These are phyloP conservation scores for Nothura maculosa DNA, from an alignment of 2,797 vertebrate species.

Conservation along the genomic window DNA sequence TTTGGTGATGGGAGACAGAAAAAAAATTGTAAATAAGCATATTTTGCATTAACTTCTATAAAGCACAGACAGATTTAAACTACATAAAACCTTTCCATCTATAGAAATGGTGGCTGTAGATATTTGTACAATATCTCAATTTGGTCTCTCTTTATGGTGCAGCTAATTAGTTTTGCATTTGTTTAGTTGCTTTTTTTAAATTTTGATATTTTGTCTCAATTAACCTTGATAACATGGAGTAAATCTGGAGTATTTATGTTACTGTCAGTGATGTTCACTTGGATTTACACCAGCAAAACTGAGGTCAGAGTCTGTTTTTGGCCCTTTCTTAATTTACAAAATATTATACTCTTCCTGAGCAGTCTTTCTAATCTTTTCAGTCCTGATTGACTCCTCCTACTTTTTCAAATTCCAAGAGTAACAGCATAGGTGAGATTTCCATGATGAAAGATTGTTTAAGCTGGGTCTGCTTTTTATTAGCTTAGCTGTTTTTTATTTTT, in stretches of 20 bases:
- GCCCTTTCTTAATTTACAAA: conserved; percentile 13
- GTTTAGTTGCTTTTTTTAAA: not conserved
- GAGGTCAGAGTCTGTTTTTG: conserved; percentile 45
- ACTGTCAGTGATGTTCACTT: conserved; percentile 10
- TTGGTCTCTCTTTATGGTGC: not conserved
- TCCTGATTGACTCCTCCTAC: conserved; percentile 12
- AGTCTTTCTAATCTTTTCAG: not conserved
- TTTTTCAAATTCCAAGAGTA: conserved; percentile 47
- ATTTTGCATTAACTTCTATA: no score
- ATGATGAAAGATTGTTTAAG: conserved; percentile 51
- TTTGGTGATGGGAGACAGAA: not conserved
- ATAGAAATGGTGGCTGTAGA: not conserved
- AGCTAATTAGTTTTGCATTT: not conserved
- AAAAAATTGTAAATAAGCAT: not conserved
- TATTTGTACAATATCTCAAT: not conserved
- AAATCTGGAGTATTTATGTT: conserved; percentile 30
- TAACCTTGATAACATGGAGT: conserved; percentile 37
- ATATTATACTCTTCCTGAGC: conserved; percentile 12
- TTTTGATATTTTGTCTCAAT: not conserved
- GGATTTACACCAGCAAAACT: conserved; percentile 54
- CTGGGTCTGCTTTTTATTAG: conserved; percentile 51
- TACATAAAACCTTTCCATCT: not conserved
- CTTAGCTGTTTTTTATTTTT: conserved; percentile 43
- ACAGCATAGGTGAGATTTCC: conserved; percentile 37
- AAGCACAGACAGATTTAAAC: not conserved